Conservation (phyloP, 2,888 invertebrate species). For the Drosophila villosipedis region DNA sequence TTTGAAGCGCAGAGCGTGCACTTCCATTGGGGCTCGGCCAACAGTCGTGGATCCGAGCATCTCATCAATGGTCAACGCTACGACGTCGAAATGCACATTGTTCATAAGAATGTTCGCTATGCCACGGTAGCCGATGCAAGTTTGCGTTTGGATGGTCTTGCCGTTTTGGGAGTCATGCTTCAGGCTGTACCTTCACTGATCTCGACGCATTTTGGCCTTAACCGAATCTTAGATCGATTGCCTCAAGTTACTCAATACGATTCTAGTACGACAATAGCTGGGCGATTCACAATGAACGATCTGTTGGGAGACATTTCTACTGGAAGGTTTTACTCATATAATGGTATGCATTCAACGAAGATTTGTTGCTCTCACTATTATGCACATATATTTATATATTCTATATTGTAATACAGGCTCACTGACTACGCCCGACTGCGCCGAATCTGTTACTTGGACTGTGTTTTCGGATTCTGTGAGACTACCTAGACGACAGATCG, state of each 20-base stretch:
- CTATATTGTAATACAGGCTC: conserved; percentile 86
- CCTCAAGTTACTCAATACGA: conserved; percentile 53
- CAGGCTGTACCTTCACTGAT: conserved; percentile 78
- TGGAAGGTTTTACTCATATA: conserved; percentile 72
- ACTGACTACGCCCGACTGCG: conserved; percentile 90
- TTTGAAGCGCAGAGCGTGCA: conserved; percentile 77
- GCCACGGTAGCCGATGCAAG: conserved; percentile 85
- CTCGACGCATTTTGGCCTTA: conserved; percentile 43
- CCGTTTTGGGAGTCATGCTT: conserved; percentile 88
- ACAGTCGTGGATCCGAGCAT: conserved; percentile 88
- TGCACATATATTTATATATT: too few species aligned
- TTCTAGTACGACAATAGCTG: conserved; percentile 52
- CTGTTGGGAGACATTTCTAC: conserved; percentile 70
- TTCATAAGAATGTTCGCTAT: conserved; percentile 88
- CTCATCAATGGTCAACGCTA: conserved; percentile 83
- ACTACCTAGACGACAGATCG: conserved; percentile 72
- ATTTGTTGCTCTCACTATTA: too few species aligned
- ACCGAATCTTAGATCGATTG: conserved; percentile 65
- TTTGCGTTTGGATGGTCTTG: conserved; percentile 86
- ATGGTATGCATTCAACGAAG: conserved; percentile 52
- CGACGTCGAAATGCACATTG: conserved; percentile 89
- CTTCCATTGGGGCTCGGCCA: conserved; percentile 90
- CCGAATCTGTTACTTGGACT: conserved; percentile 90
- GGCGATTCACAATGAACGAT: conserved; percentile 50
- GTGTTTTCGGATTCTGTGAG: conserved; percentile 86